These are phyloP conservation scores for Sardina pilchardus DNA, from an alignment of 2,113 vertebrate species.

Conservation along the genomic window DNA sequence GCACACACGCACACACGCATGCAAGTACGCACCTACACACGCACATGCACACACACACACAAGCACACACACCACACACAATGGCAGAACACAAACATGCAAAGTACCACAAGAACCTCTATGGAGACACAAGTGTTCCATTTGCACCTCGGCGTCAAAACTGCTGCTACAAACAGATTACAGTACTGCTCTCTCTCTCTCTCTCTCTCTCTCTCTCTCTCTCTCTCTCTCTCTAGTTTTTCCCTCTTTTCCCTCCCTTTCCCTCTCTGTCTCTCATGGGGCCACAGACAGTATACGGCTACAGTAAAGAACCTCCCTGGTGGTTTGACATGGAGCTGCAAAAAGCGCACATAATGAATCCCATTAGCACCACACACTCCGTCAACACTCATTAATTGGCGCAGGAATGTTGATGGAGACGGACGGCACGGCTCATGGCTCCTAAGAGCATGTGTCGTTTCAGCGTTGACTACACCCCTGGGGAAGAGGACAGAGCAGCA, in stretches of 20 bases:
- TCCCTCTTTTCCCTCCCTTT: neutral
- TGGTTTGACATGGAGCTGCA: neutral
- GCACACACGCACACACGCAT: no score
- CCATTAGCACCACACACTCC: neutral
- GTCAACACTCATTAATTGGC: neutral
- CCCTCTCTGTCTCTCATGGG: neutral
- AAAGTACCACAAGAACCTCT: neutral
- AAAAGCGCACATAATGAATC: neutral
- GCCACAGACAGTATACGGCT: neutral
- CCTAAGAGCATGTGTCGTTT: neutral
- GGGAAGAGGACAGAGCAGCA: no score
- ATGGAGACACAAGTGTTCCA: constrained; percentile 7
- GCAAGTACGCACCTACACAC: neutral
- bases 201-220: no score
- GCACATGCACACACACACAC: neutral
- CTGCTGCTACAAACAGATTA: constrained; percentile 17
- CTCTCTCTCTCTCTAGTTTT: neutral
- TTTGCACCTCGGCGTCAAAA: constrained; percentile 31
- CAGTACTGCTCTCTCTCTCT: neutral
- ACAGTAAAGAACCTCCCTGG: neutral
- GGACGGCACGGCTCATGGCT: neutral
- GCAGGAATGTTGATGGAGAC: neutral
- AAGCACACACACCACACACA: neutral
- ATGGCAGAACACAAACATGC: no score
- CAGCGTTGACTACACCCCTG: neutral